Evolutionary conservation across 2,797 vertebrate species (phyloP).

Genomic region (Martes flavigula): DNA sequence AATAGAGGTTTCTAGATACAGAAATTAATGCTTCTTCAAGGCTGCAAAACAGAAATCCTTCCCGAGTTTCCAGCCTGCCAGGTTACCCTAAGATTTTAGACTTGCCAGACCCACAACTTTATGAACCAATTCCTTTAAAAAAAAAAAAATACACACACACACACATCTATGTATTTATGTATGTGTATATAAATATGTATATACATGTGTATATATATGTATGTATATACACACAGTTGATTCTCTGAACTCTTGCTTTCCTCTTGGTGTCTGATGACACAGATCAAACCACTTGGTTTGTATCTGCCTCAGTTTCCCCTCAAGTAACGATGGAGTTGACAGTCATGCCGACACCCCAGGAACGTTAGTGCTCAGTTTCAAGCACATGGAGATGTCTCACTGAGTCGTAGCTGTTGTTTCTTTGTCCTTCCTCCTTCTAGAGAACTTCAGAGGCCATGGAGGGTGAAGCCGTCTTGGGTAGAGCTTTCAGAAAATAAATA

Average conservation of each 20-base stretch:
- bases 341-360: not conserved
- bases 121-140: not conserved
- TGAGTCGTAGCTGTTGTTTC: not conserved
- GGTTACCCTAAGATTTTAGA: too few species aligned
- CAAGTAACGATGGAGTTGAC: not conserved
- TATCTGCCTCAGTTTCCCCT: not conserved
- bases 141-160: too few species aligned
- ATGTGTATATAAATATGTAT: accelerated
- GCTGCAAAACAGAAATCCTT: not conserved
- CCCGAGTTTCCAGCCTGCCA: too few species aligned
- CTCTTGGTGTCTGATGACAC: not conserved
- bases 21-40: not conserved
- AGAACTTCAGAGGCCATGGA: not conserved
- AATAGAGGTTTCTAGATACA: not conserved
- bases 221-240: not conserved
- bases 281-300: not conserved
- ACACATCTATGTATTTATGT: too few species aligned
- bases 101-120: accelerated
- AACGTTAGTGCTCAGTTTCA: not conserved
- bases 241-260: not conserved
- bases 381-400: not conserved
- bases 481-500: not conserved
- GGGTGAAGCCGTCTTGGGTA: not conserved
- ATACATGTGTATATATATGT: not conserved
- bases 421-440: not conserved